These are phyloP conservation scores for Poecilia gillii DNA, from an alignment of 2,797 vertebrate genomes.

Conservation along the genomic window DNA sequence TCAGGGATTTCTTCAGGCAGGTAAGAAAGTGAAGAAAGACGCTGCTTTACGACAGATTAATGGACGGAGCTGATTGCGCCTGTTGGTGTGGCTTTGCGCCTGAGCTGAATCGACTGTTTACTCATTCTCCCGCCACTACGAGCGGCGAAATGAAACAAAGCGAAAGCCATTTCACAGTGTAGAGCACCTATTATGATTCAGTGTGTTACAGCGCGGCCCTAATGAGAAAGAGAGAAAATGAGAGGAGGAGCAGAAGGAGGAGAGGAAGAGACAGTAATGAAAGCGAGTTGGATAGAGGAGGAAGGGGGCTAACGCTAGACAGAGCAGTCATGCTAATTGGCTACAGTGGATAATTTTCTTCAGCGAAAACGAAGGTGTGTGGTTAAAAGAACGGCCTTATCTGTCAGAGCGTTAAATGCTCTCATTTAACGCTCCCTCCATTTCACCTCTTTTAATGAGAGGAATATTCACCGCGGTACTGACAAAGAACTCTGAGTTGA, in stretches of 20 bases:
- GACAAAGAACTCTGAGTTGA: slow-evolving; percentile 57
- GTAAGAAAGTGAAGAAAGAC: slow-evolving; percentile 44
- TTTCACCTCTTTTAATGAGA: slow-evolving; percentile 71
- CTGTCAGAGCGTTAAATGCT: slow-evolving; percentile 51
- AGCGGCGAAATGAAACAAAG: slow-evolving; percentile 68
- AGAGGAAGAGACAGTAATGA: slow-evolving; percentile 59
- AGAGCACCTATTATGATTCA: slow-evolving; percentile 75
- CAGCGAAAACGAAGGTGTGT: slow-evolving; percentile 15
- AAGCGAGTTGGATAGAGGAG: slow-evolving; percentile 45
- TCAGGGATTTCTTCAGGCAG: slow-evolving; percentile 63
- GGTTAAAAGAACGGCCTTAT: slow-evolving; percentile 57
- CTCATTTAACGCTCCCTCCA: slow-evolving; percentile 67
- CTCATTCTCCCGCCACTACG: slow-evolving; percentile 43
- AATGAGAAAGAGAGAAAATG: slow-evolving; percentile 69
- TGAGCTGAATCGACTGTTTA: slow-evolving; percentile 61
- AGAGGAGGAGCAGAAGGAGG: slow-evolving; percentile 49
- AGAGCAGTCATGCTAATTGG: slow-evolving; percentile 78
- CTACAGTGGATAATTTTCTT: slow-evolving; percentile 77
- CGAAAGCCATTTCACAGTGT: slow-evolving; percentile 74
- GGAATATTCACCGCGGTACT: slow-evolving; percentile 66
- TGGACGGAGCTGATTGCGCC: slow-evolving; percentile 53
- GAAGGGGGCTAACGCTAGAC: slow-evolving; percentile 57
- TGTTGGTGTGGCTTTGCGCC: slow-evolving; percentile 49
- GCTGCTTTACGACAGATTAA: slow-evolving; percentile 67
- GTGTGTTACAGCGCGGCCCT: slow-evolving; percentile 61